Base-by-base conservation (phyloP, 2,888 invertebrate species). In the Eustalomyia histrio region DNA sequence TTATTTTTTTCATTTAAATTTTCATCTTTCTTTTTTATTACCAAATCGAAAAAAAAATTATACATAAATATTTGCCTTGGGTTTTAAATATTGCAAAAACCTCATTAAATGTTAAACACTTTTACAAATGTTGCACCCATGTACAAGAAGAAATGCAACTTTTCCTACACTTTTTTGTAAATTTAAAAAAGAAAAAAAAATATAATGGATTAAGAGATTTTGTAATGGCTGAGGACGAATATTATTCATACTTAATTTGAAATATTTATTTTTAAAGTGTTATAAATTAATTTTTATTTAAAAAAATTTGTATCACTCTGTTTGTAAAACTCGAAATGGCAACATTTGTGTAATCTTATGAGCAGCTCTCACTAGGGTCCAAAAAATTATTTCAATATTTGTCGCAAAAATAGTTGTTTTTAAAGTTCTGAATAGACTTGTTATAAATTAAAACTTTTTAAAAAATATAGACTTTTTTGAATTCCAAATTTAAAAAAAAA, bases 21-120 rank as follows among this genome's bases (percentile, higher is more conserved):
- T 29, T 29, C 7, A 3, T 6, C 6, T 29, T 29, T 29, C 39
- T 43, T 50, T 55, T 55, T 55, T 33, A 35, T 35, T n/a, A 57
- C 52, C 52, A 53, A 68, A 75, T 53, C n/a, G 43, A 24, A 24
- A 24, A 52, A 33, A 43, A 29, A n/a, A 60, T 50, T n/a, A 9
- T 61, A 18, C 53, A 29, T 47, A 47, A 18, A 18, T 72, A 58
- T 71, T 14, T 65, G 75, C 75, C 67, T 60, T 58, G 72, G 43
- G 57, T 72, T 76, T 61, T 33, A 57, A 72, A 71, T 68, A 68
- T 80, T 63, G 58, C 58, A 72, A 68, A n/a, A 80, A 80, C 50
- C 76, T 80, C 76, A 80, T 80, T 80, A 80, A 80, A 68, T 76
- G 76, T 67, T 80, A 76, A 76, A 76, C 75, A 76, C 80, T 80